Evolutionary conservation across 2,888 invertebrate species (phyloP).

Genomic region (Tiliacea aurago): DNA sequence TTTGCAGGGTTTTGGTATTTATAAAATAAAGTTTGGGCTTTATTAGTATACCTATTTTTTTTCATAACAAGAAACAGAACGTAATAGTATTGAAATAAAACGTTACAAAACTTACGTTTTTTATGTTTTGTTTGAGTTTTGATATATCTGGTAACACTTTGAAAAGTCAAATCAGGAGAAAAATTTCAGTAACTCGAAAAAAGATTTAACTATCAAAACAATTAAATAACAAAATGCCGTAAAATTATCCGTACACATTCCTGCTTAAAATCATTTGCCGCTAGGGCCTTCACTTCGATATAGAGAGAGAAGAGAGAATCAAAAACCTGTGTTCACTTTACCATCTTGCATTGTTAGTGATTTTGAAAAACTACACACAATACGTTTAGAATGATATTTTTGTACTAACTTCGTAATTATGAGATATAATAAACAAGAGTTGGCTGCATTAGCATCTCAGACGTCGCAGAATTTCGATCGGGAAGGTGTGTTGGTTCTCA

Average conservation of each 20-base stretch:
- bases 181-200: slow-evolving; percentile 10
- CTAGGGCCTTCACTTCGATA: slow-evolving; percentile 18
- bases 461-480: slow-evolving; percentile 97
- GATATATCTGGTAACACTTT: too few relatives aligned
- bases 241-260: slow-evolving; percentile 14
- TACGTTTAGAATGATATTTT: slow-evolving; percentile 56
- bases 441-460: slow-evolving; percentile 96
- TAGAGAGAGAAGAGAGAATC: too few relatives aligned
- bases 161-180: slow-evolving; percentile 19
- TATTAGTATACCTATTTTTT: too few relatives aligned
- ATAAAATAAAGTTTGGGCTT: too few relatives aligned
- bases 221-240: slow-evolving; percentile 39
- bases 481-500: slow-evolving; percentile 96
- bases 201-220: background rate
- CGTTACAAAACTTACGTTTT: too few relatives aligned
- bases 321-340: slow-evolving; percentile 13
- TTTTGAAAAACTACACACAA: slow-evolving; percentile 12
- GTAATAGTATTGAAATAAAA: too few relatives aligned
- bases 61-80: too few relatives aligned
- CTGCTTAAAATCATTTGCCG: slow-evolving; percentile 24
- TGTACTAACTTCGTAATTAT: slow-evolving; percentile 85
- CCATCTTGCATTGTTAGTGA: slow-evolving; percentile 22
- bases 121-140: too few relatives aligned
- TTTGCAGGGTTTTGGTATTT: too few relatives aligned
- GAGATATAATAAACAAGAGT: slow-evolving; percentile 97